A percentile compares a stretch with the other conserved stretches of the same genome.
Evolutionary conservation across 1,140 invertebrate species (phyloP).

Genomic region (Latrodectus geometricus): DNA sequence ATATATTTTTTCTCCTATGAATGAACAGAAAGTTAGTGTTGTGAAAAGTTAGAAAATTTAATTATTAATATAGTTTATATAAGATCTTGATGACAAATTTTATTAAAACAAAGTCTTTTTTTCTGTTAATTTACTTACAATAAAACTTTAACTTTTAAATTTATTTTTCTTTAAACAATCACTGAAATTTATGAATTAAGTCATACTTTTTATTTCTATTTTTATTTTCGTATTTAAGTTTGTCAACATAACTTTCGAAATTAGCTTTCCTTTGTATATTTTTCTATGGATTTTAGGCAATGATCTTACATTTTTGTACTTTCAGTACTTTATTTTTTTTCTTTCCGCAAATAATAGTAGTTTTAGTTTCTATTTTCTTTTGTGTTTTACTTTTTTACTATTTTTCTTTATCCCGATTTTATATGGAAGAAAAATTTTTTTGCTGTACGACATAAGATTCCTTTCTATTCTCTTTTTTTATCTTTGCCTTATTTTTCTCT

Average conservation of each 20-base stretch:
- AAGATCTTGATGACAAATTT: no score
- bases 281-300: constrained; percentile 23
- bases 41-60: no score
- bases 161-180: no score
- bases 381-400: neutral
- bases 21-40: no score
- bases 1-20: no score
- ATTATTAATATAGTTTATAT: no score
- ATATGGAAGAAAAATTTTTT: constrained; percentile 47
- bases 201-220: no score
- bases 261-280: constrained; percentile 29
- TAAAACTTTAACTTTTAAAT: no score
- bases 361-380: constrained; percentile 42
- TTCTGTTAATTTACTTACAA: no score
- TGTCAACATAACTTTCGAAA: constrained; percentile 27
- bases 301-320: constrained; percentile 52
- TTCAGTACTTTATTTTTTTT: constrained; percentile 32
- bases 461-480: constrained; percentile 27
- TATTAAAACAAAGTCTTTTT: no score
- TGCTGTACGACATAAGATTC: constrained; percentile 51
- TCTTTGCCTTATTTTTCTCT: neutral
- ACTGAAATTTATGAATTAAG: no score
- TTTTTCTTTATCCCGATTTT: constrained; percentile 26
- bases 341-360: constrained; percentile 46
- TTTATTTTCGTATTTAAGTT: constrained; percentile 27